Evolutionary conservation across 2,888 invertebrate genomes (phyloP), one percentile per base, ranked within the genome.

Genomic region (Tenthredo scrophulariae): DNA sequence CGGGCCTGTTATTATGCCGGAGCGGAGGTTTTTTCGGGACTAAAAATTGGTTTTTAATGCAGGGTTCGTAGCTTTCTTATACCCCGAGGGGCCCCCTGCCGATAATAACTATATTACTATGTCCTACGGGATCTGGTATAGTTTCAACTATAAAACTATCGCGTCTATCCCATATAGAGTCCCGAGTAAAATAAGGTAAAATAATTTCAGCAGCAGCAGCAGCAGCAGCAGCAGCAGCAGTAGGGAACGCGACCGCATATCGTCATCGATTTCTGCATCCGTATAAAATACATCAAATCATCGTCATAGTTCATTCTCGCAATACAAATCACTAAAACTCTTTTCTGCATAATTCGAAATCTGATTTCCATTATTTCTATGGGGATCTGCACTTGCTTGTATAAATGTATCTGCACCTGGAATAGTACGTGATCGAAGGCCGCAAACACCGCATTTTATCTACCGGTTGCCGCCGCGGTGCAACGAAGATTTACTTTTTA

Each of bases 31-130:
- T 92, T 92, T 93, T 92, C 90, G 91, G 91, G 89, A 89, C 91
- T 88, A 92, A 92, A 93, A 93, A 93, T 93, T 93, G 93, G 92
- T 93, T 93, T 92, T 93, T 93, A 93, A 93, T 93, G 91, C 90
- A 88, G 90, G 91, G 92, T 91, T 92, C 90, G 90, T 90, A 90
- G 91, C 92, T 92, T 91, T 92, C 91, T 91, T 90, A 88, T 89
- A 88, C 86, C 89, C 89, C 79, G 87, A 88, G 90, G 89, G 89
- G 88, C 88, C 88, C 89, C 88, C 88, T 89, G 90, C 89, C 89
- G 89, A 91, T 93, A 93, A 93, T 93, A 93, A 93, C 93, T 93
- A 93, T 93, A 93, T 93, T 93, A 93, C 89, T 90, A 87, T 88
- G 87, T 89, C 89, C 91, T 90, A 90, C 90, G 91, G 83, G 83